phyloP scores from a whole-genome alignment of 2,113 vertebrate genomes.

The Prunella fulvescens region DNA sequence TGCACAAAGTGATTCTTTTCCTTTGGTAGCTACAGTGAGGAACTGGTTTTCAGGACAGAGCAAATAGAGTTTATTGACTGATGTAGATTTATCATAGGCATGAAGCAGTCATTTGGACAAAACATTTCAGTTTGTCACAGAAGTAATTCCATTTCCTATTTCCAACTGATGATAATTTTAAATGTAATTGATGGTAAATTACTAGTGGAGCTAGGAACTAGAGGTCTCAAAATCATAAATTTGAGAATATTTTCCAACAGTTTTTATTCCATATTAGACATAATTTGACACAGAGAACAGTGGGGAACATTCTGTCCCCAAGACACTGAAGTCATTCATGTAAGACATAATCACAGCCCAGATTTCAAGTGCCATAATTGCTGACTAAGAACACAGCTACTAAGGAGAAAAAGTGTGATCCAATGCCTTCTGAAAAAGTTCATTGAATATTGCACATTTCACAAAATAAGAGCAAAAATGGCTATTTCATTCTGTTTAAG shows the following conservation, averaged over 20 bases:
- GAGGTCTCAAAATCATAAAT: not conserved
- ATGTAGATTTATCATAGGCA: not conserved
- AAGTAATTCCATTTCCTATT: not conserved
- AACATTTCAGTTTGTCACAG: not conserved
- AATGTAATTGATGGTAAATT: not conserved
- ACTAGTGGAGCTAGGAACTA: not conserved
- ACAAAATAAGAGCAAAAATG: not conserved
- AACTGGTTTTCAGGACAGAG: not conserved
- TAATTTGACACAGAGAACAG: not conserved
- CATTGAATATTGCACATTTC: not conserved
- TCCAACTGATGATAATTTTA: not conserved
- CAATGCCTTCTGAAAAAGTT: not conserved
- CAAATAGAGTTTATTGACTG: not conserved
- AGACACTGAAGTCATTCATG: not conserved
- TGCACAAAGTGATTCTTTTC: not conserved
- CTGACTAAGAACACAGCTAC: not conserved
- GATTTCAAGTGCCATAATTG: not conserved
- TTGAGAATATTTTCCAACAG: not conserved
- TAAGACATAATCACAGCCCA: not conserved
- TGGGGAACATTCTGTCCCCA: not conserved
- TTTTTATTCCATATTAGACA: not conserved
- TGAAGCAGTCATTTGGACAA: conserved; percentile 15
- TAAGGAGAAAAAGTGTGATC: not conserved
- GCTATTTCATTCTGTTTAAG: not conserved
- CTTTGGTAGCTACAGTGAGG: not conserved